Percentiles rank a stretch among this genome's conserved stretches.
These are phyloP conservation scores for Paracentrotus lividus DNA, from an alignment of 53 echinoderm and acorn worm genomes.

Conservation along the genomic window DNA sequence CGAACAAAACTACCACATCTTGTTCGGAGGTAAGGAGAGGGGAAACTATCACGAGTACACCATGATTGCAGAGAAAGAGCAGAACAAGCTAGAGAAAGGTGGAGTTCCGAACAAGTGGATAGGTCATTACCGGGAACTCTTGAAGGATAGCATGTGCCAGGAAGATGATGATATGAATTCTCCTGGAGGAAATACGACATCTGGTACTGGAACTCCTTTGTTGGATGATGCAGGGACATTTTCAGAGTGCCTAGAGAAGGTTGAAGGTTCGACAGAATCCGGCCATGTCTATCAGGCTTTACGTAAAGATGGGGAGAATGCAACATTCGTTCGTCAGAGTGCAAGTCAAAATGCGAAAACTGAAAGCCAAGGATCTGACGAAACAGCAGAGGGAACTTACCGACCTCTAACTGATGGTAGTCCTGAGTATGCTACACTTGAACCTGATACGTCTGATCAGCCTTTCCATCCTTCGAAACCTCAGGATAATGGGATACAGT, in stretches of 20 bases:
- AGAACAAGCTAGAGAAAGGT: background rate
- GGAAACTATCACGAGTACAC: background rate
- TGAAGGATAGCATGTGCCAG: background rate
- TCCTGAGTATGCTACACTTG: background rate
- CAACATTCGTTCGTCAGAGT: background rate
- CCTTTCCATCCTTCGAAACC: too few relatives aligned
- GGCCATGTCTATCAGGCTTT: background rate
- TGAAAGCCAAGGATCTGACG: background rate
- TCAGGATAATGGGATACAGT: too few relatives aligned
- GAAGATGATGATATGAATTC: background rate
- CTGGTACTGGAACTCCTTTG: too few relatives aligned
- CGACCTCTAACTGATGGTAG: too few relatives aligned
- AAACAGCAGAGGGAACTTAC: background rate
- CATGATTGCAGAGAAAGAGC: background rate
- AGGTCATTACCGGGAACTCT: background rate
- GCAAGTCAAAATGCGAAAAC: background rate
- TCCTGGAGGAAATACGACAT: background rate
- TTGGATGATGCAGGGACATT: too few relatives aligned
- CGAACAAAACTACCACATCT: background rate
- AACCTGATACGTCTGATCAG: background rate
- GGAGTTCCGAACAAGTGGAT: too few relatives aligned
- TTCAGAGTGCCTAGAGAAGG: too few relatives aligned
- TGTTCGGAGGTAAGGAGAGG: background rate
- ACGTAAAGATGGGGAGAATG: too few relatives aligned
- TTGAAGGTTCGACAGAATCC: too few relatives aligned